Percentiles rank a stretch among this genome's conserved stretches.
phyloP scores from a whole-genome alignment of 2,113 vertebrate species.

The Okapia johnstoni region DNA sequence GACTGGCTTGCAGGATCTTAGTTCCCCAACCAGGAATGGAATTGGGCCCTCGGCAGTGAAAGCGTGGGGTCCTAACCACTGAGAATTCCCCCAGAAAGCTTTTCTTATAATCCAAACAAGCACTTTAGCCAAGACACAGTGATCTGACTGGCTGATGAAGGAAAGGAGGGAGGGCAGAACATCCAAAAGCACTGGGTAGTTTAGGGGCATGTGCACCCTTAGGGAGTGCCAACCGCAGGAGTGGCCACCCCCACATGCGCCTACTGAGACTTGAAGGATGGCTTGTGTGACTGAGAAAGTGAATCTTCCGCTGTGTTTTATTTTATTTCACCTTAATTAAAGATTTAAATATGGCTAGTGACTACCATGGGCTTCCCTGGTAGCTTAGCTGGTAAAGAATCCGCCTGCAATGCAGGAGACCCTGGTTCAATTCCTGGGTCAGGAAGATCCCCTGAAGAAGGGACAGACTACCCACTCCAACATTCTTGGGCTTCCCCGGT shows the following conservation, averaged over 20 bases:
- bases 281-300: neutral
- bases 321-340: neutral
- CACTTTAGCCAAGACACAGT: neutral
- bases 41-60: neutral
- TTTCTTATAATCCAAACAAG: neutral
- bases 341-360: neutral
- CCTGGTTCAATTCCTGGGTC: no score
- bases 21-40: neutral
- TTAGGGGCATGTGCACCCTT: no score
- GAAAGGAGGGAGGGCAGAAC: neutral
- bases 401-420: no score
- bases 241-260: neutral
- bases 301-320: neutral
- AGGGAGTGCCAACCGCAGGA: rapidly evolving
- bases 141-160: neutral
- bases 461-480: neutral
- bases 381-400: no score
- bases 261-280: neutral
- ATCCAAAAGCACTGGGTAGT: neutral
- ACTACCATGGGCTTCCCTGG: neutral
- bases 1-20: neutral
- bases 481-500: neutral
- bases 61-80: neutral
- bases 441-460: neutral
- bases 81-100: neutral